Evolutionary conservation across 35 echinoderm and acorn worm genomes (phyloP).

Genomic region (Ophiothrix spiculata): DNA sequence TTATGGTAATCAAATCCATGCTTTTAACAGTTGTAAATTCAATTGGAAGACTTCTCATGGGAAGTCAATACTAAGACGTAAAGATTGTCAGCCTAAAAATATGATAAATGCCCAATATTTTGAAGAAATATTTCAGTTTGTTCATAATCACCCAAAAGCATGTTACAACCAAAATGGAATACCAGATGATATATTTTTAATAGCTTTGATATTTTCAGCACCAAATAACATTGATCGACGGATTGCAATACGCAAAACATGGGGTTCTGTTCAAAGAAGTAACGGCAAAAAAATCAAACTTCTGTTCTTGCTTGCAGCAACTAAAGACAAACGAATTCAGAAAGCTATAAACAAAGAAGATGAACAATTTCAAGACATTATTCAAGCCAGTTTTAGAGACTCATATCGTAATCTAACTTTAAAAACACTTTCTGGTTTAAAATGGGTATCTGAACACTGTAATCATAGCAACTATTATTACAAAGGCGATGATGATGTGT

Average conservation of each 20-base stretch:
- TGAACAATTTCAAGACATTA: neutral
- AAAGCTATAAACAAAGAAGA: neutral
- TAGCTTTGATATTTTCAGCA: neutral
- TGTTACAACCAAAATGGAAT: no score
- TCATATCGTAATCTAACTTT: neutral
- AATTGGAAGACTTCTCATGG: no score
- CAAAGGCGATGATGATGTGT: neutral
- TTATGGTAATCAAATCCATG: no score
- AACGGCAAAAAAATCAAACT: neutral
- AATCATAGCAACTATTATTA: neutral
- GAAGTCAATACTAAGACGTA: no score
- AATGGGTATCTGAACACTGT: neutral
- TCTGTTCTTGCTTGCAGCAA: neutral
- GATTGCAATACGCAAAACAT: neutral
- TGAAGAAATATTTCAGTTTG: neutral
- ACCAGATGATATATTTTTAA: neutral
- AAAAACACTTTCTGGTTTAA: no score
- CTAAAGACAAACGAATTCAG: neutral
- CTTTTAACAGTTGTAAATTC: no score
- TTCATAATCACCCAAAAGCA: neutral
- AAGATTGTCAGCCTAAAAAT: no score
- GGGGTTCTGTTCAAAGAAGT: neutral
- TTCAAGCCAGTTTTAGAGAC: neutral
- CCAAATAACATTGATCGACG: neutral
- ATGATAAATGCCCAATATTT: no score